Percentiles rank a stretch among this genome's conserved stretches.
Conservation (phyloP, 2,113 vertebrate species). For the Rhinopomastus cyanomelas region DNA sequence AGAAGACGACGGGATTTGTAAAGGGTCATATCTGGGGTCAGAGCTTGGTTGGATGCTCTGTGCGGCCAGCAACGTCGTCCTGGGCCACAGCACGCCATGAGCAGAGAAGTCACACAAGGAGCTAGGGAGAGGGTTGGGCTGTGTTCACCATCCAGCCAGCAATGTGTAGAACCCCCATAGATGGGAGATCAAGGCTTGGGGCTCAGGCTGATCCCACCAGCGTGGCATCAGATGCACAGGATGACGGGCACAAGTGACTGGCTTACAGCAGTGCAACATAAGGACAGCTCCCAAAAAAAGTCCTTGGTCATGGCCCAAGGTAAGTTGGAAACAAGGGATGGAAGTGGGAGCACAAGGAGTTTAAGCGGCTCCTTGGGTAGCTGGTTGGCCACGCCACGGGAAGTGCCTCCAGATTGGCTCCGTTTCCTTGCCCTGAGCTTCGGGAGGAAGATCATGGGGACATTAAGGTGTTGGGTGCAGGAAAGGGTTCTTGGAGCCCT, state of each 20-base stretch:
- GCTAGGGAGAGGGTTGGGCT: background rate
- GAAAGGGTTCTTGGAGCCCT: background rate
- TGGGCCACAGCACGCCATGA: background rate
- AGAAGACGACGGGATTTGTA: rapidly evolving
- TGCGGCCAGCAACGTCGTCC: background rate
- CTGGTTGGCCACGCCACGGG: background rate
- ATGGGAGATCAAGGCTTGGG: background rate
- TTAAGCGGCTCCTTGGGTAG: background rate
- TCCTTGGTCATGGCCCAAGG: background rate
- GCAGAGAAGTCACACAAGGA: background rate
- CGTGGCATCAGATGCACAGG: background rate
- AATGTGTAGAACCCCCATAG: background rate
- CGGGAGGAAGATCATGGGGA: background rate
- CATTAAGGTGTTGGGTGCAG: background rate
- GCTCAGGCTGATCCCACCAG: background rate
- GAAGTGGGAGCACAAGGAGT: background rate
- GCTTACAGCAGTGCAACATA: background rate
- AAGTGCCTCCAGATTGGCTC: background rate
- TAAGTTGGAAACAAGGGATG: background rate
- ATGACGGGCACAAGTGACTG: background rate
- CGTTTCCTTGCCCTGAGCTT: background rate
- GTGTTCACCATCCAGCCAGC: background rate
- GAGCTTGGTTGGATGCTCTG: background rate
- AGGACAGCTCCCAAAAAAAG: background rate
- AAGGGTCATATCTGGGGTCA: background rate